Conservation (phyloP, 2,888 invertebrate species). For the Folsomia manolachei region DNA sequence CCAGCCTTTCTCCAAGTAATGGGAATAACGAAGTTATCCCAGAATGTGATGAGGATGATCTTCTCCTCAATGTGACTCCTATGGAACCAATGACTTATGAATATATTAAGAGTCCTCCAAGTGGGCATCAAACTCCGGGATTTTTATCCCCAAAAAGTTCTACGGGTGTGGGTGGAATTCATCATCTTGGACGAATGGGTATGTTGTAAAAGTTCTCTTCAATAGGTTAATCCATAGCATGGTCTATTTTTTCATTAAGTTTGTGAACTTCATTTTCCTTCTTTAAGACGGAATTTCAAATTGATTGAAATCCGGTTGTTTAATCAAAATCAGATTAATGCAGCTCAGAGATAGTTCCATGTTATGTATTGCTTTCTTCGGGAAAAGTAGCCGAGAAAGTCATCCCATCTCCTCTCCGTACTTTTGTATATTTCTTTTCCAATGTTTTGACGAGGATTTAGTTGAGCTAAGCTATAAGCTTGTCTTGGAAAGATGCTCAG, state of each 20-base stretch:
- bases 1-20: constrained; percentile 14
- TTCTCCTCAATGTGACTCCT: constrained; percentile 75
- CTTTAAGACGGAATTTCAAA: neutral
- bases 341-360: no score
- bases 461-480: no score
- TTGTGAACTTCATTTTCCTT: neutral
- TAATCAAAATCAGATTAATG: no score
- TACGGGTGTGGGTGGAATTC: neutral
- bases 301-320: neutral
- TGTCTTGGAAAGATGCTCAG: neutral
- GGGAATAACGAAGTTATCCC: constrained; percentile 39
- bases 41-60: constrained; percentile 61
- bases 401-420: neutral
- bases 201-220: neutral
- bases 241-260: neutral
- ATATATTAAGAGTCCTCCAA: constrained; percentile 47
- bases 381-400: neutral
- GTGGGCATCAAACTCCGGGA: constrained; percentile 25
- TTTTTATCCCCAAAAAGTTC: constrained; percentile 26
- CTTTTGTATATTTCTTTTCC: neutral
- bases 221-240: neutral
- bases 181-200: neutral
- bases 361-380: neutral
- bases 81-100: constrained; percentile 70
- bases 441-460: neutral